phyloP scores from a whole-genome alignment of 2,797 vertebrate species.

The Chiroxiphia lanceolata region DNA sequence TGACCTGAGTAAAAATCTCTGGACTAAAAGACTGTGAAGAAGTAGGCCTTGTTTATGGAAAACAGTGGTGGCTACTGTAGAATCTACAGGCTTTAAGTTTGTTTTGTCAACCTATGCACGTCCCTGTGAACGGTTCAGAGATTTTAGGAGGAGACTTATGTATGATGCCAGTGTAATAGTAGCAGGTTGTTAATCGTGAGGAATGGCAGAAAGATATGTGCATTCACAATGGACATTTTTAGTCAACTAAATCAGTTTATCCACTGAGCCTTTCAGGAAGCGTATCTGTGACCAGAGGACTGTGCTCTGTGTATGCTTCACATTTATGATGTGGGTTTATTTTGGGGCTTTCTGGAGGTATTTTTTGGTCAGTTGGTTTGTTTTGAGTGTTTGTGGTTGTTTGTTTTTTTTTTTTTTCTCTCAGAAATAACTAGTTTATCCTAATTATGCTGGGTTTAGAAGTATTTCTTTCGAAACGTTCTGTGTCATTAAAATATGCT shows the following conservation, averaged over 20 bases:
- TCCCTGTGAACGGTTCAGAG: neutral
- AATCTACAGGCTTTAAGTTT: neutral
- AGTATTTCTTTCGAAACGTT: neutral
- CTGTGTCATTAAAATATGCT: neutral
- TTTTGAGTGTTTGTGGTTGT: neutral
- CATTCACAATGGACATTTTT: neutral
- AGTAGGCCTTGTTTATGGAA: neutral
- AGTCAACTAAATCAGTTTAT: neutral
- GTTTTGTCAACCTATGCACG: neutral
- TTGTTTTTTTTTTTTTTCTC: neutral
- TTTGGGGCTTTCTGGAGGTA: neutral
- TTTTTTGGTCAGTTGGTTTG: neutral
- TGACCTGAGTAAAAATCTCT: neutral
- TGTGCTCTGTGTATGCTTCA: neutral
- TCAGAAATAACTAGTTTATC: neutral
- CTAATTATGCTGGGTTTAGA: neutral
- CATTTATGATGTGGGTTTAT: neutral
- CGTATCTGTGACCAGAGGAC: neutral
- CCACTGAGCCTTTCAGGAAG: neutral
- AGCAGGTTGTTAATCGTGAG: neutral
- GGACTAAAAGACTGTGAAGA: neutral
- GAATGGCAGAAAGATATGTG: neutral
- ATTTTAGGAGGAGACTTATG: neutral
- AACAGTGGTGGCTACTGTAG: neutral
- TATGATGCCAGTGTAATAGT: neutral